Evolutionary conservation across 2,888 invertebrate genomes (phyloP).

Genomic region (Heliconius sara): DNA sequence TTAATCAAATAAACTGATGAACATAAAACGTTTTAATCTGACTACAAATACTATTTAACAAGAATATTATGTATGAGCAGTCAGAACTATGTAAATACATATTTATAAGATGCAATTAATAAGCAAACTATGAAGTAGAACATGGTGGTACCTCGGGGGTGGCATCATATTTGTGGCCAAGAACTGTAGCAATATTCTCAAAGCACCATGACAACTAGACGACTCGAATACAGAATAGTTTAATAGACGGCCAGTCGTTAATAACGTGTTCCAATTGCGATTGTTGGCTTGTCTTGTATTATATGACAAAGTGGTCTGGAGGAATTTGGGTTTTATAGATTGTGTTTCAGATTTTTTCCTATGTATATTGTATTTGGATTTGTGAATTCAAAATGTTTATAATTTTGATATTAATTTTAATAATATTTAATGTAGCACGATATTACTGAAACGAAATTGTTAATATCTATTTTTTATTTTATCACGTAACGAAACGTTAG

Average conservation of each 20-base stretch:
- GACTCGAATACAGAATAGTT: slow-evolving; percentile 70
- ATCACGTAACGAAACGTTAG: no score
- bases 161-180: slow-evolving; percentile 58
- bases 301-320: slow-evolving; percentile 52
- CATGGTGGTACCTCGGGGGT: slow-evolving; percentile 36
- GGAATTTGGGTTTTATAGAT: neutral
- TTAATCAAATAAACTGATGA: no score
- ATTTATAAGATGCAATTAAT: slow-evolving; percentile 50
- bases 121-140: slow-evolving; percentile 39
- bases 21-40: no score
- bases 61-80: neutral
- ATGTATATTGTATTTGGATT: neutral
- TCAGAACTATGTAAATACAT: neutral
- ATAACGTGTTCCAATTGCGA: slow-evolving; percentile 40
- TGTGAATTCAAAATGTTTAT: no score
- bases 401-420: no score
- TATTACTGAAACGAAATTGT: no score
- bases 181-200: slow-evolving; percentile 68
- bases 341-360: neutral
- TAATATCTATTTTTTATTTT: no score
- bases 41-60: neutral
- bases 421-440: no score
- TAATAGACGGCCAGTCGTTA: slow-evolving; percentile 41
- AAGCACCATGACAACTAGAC: slow-evolving; percentile 68
- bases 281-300: slow-evolving; percentile 15